Base-by-base conservation (phyloP, 2,888 invertebrate genomes). In the Eulithis prunata region DNA sequence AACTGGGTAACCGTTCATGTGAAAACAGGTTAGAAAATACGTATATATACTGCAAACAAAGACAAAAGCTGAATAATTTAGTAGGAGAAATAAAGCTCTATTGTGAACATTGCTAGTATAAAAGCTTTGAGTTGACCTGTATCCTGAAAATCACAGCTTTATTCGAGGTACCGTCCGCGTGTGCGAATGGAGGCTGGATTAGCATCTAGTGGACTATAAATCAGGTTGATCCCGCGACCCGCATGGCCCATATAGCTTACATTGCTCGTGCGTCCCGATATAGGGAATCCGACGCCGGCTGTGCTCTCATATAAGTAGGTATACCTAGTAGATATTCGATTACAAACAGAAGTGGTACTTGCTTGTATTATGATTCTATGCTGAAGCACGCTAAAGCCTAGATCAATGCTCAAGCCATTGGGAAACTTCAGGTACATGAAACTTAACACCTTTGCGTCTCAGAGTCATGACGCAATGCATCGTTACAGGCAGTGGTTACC, bases 161-260 rank as follows among this genome's bases (percentile, higher is more conserved):
- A 49, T 49, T 21, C 46, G 13, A 14, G 13, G 13, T 8, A 45
- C 45, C 54, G 62, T 71, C 55, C 75, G 72, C 71, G 73, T 73
- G 77, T 73, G 73, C 63, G 64, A 69, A 59, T 67, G 68, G 71
- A 65, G 70, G 36, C 62, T 63, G 71, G 70, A 75, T 75, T 68
- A 63, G 63, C 68, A 70, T 71, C 72, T 76, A 71, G 55, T 68
- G 55, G 62, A 70, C 71, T 72, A 69, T 76, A 74, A 74, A 75
- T 74, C 71, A 74, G 57, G 49, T 63, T 68, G 59, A 66, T 57
- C 62, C 54, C 53, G 58, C 51, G 52, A 62, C 47, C 56, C 60
- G 73, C 72, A 74, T 67, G 72, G 68, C 70, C 71, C 70, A 14
- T 52, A 57, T 52, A 56, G 45, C 53, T 36, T 36, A 36, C 32